Percentiles rank a stretch among this genome's conserved stretches.
Conservation (phyloP, 2,888 invertebrate species). For the Thumatha senex region DNA sequence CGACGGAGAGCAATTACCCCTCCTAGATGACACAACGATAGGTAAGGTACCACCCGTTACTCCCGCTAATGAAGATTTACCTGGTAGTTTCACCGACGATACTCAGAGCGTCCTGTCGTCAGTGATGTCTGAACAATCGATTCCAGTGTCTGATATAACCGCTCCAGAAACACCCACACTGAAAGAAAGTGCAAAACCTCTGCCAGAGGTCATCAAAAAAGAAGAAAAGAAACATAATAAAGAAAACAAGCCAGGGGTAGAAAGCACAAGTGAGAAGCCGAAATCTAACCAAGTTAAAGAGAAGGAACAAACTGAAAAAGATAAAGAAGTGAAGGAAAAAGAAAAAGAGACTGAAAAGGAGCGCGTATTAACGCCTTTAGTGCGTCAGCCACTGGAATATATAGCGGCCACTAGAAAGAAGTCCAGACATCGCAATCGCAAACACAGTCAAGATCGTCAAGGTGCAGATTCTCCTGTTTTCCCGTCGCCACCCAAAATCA, state of each 20-base stretch:
- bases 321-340: conserved; percentile 26
- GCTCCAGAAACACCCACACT: conserved; percentile 80
- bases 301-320: conserved; percentile 41
- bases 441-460: conserved; percentile 84
- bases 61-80: conserved; percentile 86
- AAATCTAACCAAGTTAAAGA: conserved; percentile 41
- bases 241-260: conserved; percentile 64
- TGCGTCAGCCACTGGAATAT: conserved; percentile 90
- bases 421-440: conserved; percentile 85
- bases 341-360: conserved; percentile 63
- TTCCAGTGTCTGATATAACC: conserved; percentile 87
- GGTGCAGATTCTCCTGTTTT: conserved; percentile 88
- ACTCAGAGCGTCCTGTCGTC: conserved; percentile 90
- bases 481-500: conserved; percentile 86
- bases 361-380: conserved; percentile 85
- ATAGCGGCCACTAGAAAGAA: conserved; percentile 89
- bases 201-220: conserved; percentile 56
- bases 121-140: conserved; percentile 88
- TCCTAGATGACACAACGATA: conserved; percentile 85
- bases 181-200: conserved; percentile 69
- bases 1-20: conserved; percentile 89
- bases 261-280: conserved; percentile 54
- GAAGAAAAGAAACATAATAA: conserved; percentile 59
- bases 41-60: conserved; percentile 87
- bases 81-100: conserved; percentile 87